phyloP scores from a whole-genome alignment of 2,888 invertebrate species.

The Melanostoma scalare region DNA sequence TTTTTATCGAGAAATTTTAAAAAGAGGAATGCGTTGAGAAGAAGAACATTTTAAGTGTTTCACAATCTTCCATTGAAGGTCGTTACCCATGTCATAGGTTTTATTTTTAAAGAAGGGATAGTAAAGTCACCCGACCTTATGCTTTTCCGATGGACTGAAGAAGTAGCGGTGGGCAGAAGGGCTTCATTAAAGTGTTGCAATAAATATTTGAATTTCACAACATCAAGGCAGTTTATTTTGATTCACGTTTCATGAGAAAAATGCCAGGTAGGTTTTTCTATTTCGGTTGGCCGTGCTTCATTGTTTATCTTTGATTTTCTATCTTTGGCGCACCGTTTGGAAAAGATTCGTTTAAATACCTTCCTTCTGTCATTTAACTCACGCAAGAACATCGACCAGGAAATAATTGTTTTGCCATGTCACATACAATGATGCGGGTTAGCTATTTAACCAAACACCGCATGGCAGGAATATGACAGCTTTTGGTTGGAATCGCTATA shows the following conservation, averaged over 20 bases:
- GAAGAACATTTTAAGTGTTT: conserved; percentile 1
- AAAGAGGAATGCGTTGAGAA: neutral
- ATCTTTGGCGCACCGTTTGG: neutral
- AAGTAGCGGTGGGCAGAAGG: neutral
- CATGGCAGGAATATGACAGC: conserved; percentile 10
- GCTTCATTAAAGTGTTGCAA: neutral
- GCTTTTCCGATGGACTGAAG: neutral
- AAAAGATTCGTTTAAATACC: neutral
- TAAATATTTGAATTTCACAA: too few relatives aligned
- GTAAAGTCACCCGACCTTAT: neutral
- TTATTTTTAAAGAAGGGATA: neutral
- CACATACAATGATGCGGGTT: neutral
- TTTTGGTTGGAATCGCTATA: neutral
- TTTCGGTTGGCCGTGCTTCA: neutral
- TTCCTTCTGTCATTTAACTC: neutral
- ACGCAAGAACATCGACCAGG: conserved; percentile 2
- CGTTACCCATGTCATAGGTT: conserved; percentile 1
- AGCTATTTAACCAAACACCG: neutral
- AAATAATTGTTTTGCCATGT: neutral
- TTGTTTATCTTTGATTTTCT: neutral
- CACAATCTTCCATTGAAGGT: conserved; percentile 16
- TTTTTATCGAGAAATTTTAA: conserved; percentile 2
- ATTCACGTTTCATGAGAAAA: neutral
- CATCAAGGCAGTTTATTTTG: too few relatives aligned
- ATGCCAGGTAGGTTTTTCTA: neutral